Base-by-base conservation (phyloP, 1,140 invertebrate species). In the Pseudomyrmex cubaensis region DNA sequence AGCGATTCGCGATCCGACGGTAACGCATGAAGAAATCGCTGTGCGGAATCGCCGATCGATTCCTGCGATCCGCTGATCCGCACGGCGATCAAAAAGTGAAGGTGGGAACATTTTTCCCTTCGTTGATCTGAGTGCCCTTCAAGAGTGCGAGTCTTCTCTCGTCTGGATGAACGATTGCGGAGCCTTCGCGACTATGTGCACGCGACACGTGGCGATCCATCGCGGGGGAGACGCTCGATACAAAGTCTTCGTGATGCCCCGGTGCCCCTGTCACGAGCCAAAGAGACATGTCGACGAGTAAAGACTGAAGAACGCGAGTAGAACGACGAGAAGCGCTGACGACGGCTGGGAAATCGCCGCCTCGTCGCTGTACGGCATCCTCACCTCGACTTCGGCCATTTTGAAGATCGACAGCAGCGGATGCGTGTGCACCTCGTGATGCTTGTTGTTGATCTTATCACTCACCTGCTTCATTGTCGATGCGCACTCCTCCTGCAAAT, bases 321-420 rank as follows among this genome's bases (percentile, higher is more conserved):
- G 48, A 63, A 93, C 66, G 77, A 92, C 78, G 15, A 88, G 84
- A 59, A 85, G 76, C 35, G 57, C 83, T 50, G 82, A 83, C 67
- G 83, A 88, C 74, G 75, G 80, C 72, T 59, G 62, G 54, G 63
- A 63, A 13, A 82, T 69, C 17, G 52, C 85, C 62, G 86, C 90
- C n/a, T 87, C 88, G 83, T 90, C 93, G 63, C 90, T 92, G 75
- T 93, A 90, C 7, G 94, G 94, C 73, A 94, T 80, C 84, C 94
- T 94, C 50, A 97, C 96, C 92, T 98, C 97, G 20, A 98, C 97
- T 95, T 98, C 97, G n/a, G 97, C 97, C 95, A 98, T 97, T 95
- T 98, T 98, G 93, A 98, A 97, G 92, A 98, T 97, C 84, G 97
- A 98, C 10, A 98, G 95, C 13, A 98, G 95, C 52, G 97, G 96